These are phyloP conservation scores for Danio aesculapii DNA, from an alignment of 2,797 vertebrate species.

Conservation along the genomic window DNA sequence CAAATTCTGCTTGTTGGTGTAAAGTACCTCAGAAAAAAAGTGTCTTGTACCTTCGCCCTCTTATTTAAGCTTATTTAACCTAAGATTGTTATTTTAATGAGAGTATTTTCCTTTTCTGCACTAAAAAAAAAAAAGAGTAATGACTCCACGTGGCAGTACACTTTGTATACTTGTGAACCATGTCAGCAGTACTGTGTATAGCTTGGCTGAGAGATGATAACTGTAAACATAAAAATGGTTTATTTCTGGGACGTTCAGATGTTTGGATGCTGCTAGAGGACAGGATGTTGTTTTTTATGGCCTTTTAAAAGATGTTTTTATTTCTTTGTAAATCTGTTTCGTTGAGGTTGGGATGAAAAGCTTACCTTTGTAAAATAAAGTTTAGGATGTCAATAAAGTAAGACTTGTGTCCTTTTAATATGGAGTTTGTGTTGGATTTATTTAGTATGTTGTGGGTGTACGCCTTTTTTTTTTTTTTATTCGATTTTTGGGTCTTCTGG, in stretches of 20 bases:
- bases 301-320: slow-evolving; percentile 74
- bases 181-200: slow-evolving; percentile 73
- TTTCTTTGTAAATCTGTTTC: slow-evolving; percentile 83
- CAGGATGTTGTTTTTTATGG: slow-evolving; percentile 80
- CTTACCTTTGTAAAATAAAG: slow-evolving; percentile 68
- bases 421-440: not conserved
- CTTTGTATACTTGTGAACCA: slow-evolving; percentile 64
- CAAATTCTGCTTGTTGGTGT: slow-evolving; percentile 79
- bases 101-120: slow-evolving; percentile 75
- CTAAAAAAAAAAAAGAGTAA: slow-evolving; percentile 66
- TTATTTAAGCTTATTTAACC: slow-evolving; percentile 91
- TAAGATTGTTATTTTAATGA: slow-evolving; percentile 74
- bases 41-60: slow-evolving; percentile 85
- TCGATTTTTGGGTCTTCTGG: too few relatives aligned
- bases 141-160: slow-evolving; percentile 74
- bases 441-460: not conserved
- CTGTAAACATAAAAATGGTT: slow-evolving; percentile 61
- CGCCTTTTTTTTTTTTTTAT: too few relatives aligned
- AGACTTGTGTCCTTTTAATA: slow-evolving; percentile 27
- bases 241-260: slow-evolving; percentile 75
- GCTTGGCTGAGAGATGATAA: slow-evolving; percentile 69
- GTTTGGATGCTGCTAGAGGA: slow-evolving; percentile 84
- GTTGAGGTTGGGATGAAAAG: slow-evolving; percentile 78
- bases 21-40: slow-evolving; percentile 81
- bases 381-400: slow-evolving; percentile 65